A percentile compares a stretch with the other conserved stretches of the same genome.
Conservation (phyloP, 1,140 invertebrate genomes). For the Mylabris phalerata region DNA sequence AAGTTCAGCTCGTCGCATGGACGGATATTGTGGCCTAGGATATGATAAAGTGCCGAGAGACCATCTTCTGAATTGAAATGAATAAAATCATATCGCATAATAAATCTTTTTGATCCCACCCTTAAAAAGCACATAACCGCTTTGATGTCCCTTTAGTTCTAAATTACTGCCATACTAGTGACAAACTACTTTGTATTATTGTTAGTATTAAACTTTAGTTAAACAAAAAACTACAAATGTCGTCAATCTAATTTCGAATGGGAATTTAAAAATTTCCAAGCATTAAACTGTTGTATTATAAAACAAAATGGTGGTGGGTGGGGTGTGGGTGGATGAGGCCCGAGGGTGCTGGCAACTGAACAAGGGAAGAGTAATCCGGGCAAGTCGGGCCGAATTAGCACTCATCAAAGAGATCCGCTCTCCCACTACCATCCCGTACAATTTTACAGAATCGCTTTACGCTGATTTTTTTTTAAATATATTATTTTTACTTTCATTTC, state of each 20-base stretch:
- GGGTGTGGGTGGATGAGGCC: neutral
- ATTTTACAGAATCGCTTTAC: conserved; percentile 1
- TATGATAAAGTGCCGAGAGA: conserved; percentile 28
- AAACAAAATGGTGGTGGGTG: neutral
- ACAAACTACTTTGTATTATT: no score
- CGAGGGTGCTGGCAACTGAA: neutral
- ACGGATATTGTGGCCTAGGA: conserved; percentile 29
- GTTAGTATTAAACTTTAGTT: no score
- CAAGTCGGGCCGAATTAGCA: conserved; percentile 10
- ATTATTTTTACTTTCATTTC: conserved; percentile 7
- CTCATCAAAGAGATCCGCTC: conserved; percentile 8
- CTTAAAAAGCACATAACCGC: neutral
- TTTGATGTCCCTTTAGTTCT: conserved; percentile 7
- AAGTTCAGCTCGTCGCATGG: conserved; percentile 25
- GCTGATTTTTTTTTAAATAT: conserved; percentile 7
- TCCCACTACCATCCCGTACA: neutral
- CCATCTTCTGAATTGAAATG: conserved; percentile 30
- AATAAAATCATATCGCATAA: conserved; percentile 24
- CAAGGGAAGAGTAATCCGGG: conserved; percentile 10
- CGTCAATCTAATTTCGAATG: no score
- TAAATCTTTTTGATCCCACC: conserved; percentile 14
- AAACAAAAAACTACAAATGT: no score
- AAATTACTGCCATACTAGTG: no score
- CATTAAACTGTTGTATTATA: no score
- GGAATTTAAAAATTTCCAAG: no score